Percentiles rank a stretch among this genome's conserved stretches.
phyloP scores from a whole-genome alignment of 2,888 invertebrate species.

The Gasteruption jaculator region DNA sequence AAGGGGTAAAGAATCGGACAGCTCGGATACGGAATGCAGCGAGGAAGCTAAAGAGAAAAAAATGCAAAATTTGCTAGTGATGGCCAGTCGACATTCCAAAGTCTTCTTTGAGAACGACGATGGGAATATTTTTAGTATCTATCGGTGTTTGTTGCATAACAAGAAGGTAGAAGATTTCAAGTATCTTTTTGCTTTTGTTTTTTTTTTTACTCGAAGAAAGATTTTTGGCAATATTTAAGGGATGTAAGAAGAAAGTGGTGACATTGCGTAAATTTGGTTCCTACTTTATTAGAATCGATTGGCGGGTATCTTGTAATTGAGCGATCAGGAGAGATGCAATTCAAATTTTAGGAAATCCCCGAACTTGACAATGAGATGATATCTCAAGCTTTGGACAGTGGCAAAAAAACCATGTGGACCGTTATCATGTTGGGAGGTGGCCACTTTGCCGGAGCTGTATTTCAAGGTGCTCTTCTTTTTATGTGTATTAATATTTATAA shows the following conservation, averaged over 20 bases:
- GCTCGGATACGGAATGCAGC: conserved; percentile 37
- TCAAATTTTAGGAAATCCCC: conserved; percentile 52
- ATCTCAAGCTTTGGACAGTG: conserved; percentile 40
- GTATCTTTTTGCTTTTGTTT: conserved; percentile 7
- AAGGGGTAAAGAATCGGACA: conserved; percentile 30
- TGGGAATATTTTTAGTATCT: conserved; percentile 70
- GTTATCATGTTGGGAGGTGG: conserved; percentile 82
- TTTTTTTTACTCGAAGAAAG: too few relatives aligned
- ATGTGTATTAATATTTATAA: conserved; percentile 2
- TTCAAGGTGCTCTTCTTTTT: conserved; percentile 50
- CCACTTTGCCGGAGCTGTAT: conserved; percentile 73
- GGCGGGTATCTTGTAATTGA: conserved; percentile 29
- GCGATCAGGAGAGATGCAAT: conserved; percentile 30
- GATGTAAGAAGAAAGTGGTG: too few relatives aligned
- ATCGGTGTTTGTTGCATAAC: conserved; percentile 68
- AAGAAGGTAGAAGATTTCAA: conserved; percentile 60
- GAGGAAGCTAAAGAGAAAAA: conserved; percentile 36
- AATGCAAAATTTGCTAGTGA: conserved; percentile 30
- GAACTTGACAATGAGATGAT: conserved; percentile 42
- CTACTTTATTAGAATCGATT: conserved; percentile 29
- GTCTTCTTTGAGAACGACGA: conserved; percentile 67
- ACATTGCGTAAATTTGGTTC: conserved; percentile 29
- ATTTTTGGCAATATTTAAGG: too few relatives aligned
- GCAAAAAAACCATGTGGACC: conserved; percentile 61
- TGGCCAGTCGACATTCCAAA: conserved; percentile 64